Conservation (phyloP, 2,888 invertebrate genomes). For the Anodontia alba region DNA sequence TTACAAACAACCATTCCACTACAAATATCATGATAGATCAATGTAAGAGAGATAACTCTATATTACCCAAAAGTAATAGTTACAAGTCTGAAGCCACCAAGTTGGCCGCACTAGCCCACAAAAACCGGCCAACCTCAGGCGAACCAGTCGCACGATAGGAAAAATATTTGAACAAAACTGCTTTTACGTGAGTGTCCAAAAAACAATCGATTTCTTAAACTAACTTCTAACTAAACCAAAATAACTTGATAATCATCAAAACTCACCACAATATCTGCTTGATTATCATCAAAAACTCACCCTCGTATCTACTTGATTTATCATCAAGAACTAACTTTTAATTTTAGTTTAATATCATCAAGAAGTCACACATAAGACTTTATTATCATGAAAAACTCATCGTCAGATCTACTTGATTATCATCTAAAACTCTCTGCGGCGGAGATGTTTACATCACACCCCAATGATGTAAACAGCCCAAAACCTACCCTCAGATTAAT, state of each 20-base stretch:
- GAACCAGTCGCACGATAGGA: neutral
- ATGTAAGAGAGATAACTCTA: neutral
- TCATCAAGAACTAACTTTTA: neutral
- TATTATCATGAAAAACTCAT: neutral
- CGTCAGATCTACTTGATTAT: too few species aligned
- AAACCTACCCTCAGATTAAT: too few species aligned
- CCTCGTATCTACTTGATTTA: too few species aligned
- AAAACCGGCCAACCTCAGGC: neutral
- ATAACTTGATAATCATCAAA: neutral
- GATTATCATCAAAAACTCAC: too few species aligned
- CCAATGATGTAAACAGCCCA: neutral
- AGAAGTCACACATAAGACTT: neutral
- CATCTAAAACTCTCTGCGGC: too few species aligned
- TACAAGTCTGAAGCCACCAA: slow-evolving; percentile 6
- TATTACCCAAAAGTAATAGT: slow-evolving; percentile 5
- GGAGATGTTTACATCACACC: neutral
- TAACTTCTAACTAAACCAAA: neutral
- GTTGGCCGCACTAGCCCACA: slow-evolving; percentile 5
- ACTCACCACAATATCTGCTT: neutral
- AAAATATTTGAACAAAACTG: too few species aligned
- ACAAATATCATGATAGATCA: neutral
- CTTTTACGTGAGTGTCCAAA: too few species aligned
- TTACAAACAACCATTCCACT: neutral
- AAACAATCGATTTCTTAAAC: too few species aligned
- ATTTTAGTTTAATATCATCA: neutral